Base-by-base conservation (phyloP, 2,888 invertebrate species). In the Entomobrya proxima region DNA sequence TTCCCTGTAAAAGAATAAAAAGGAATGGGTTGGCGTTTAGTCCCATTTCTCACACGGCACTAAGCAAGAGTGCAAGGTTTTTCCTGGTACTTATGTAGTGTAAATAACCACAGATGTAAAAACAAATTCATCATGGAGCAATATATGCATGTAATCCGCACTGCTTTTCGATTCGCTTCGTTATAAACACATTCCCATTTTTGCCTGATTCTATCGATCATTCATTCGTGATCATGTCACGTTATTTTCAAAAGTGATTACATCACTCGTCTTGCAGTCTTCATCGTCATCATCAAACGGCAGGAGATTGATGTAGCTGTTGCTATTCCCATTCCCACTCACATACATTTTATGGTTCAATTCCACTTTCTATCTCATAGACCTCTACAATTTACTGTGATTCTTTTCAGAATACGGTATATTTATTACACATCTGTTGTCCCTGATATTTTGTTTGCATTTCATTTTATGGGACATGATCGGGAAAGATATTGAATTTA, bases 131-230 rank as follows among this genome's bases (percentile, higher is more conserved):
- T 67, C 64, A 18, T 50, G n/a, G n/a, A n/a, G n/a, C n/a, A n/a
- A n/a, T 18, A 55, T 55, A 24, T n/a, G 30, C 37, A 75, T 76
- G 7, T 40, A 40, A 40, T n/a, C n/a, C n/a, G n/a, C 35, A 64
- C 32, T 32, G 18, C 15, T 40, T 40, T 15, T 55, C 9, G 50
- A 18, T 9, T 2, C 3, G 7, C 24, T 27, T 13, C 21, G 7
- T 47, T 47, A 13, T 47, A 13, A 47, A 15, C 47, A 55, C 7
- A 15, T 18, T 61, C 13, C 55, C 27, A 77, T 61, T 3, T 69
- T 3, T 40, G 64, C n/a, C 24, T 15, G 67, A 77, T 67, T 80
- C 69, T 69, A 80, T 80, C 79, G 79, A 80, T 80, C 79, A 80
- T 80, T 80, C 37, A 15, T 44, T 55, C 55, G 32, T 79, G 69